These are phyloP conservation scores for Cephus nigrinus DNA, from an alignment of 2,888 invertebrate genomes.

Conservation along the genomic window DNA sequence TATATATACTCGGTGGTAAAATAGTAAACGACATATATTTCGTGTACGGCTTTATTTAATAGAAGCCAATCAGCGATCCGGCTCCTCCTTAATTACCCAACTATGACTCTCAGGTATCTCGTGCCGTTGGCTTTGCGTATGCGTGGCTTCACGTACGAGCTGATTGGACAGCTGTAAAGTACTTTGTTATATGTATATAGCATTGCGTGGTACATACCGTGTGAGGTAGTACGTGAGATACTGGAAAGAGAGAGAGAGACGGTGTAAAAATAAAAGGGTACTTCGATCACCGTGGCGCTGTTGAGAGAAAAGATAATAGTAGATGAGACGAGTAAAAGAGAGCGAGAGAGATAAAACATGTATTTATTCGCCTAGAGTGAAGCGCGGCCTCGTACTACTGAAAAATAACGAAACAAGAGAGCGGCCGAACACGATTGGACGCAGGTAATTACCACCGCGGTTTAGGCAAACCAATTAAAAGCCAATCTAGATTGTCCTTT, in stretches of 20 bases:
- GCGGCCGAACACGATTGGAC: constrained; percentile 12
- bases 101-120: constrained; percentile 38
- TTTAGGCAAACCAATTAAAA: constrained; percentile 41
- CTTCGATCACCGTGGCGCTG: background rate
- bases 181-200: background rate
- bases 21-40: background rate
- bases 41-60: constrained; percentile 7
- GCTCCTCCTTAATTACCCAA: constrained; percentile 44
- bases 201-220: background rate
- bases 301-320: background rate
- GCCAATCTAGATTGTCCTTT: constrained; percentile 36
- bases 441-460: constrained; percentile 36
- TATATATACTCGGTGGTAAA: background rate
- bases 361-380: background rate
- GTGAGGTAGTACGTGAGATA: background rate
- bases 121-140: constrained; percentile 30
- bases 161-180: background rate
- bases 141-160: background rate
- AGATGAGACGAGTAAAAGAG: background rate
- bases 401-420: constrained; percentile 25
- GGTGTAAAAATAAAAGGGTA: background rate
- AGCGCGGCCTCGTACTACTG: constrained; percentile 3
- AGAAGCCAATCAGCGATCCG: constrained; percentile 36
- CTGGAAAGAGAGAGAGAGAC: background rate
- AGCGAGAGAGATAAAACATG: background rate